Percentiles rank a stretch among this genome's conserved stretches.
Evolutionary conservation across 2,113 vertebrate species (phyloP).

Genomic region (Bufo bufo): DNA sequence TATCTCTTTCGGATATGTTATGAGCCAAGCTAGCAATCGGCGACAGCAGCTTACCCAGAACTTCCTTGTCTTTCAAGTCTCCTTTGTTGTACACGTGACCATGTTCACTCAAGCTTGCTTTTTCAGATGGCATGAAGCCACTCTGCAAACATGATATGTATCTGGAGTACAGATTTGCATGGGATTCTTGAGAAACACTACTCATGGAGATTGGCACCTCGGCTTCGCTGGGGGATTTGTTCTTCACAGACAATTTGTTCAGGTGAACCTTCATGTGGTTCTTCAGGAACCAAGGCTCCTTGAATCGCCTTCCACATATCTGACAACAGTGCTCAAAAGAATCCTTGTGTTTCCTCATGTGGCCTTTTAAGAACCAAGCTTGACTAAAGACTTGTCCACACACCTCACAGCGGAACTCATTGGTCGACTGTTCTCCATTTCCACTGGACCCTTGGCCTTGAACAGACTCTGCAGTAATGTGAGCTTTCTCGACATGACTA

Average conservation of each 20-base stretch:
- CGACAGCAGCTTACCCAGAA: constrained; percentile 90
- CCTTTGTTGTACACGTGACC: constrained; percentile 89
- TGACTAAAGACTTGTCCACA: constrained; percentile 97
- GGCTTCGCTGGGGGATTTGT: constrained; percentile 81
- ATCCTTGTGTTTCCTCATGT: constrained; percentile 99
- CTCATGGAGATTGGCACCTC: constrained; percentile 83
- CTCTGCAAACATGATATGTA: constrained; percentile 96
- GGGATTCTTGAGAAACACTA: constrained; percentile 91
- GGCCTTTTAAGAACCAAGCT: constrained; percentile 98
- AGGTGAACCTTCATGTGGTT: constrained; percentile 99
- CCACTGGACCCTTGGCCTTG: constrained; percentile 83
- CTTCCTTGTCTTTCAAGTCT: constrained; percentile 94
- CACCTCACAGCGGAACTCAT: constrained; percentile 94
- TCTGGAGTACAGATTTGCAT: constrained; percentile 92
- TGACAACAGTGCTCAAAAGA: constrained; percentile 99
- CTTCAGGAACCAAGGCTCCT: constrained; percentile 99
- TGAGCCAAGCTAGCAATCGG: constrained; percentile 88
- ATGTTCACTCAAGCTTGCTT: constrained; percentile 85
- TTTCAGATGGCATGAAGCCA: constrained; percentile 91
- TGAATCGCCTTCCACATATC: constrained; percentile 96
- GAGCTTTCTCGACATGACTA: constrained; percentile 96
- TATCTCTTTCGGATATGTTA: constrained; percentile 87
- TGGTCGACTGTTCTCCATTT: constrained; percentile 81
- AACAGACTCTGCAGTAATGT: constrained; percentile 94
- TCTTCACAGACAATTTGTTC: constrained; percentile 96